Percentiles rank a stretch among this genome's conserved stretches.
Conservation (phyloP, 2,888 invertebrate genomes). For the Argyresthia albistria region DNA sequence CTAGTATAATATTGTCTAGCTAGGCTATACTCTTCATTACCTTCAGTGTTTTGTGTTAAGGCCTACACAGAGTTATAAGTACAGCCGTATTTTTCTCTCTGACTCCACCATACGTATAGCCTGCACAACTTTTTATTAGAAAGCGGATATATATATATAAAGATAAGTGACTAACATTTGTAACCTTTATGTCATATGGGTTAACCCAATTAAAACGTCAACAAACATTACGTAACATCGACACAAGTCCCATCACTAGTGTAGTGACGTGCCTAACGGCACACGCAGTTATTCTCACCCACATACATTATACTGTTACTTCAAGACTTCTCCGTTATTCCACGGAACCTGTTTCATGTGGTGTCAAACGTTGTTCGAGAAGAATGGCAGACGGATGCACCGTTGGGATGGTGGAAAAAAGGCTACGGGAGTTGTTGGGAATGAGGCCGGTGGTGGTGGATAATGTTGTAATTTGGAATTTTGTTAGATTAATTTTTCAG, state of each 20-base stretch:
- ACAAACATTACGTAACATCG: not conserved
- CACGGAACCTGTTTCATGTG: not conserved
- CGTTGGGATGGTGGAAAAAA: no score
- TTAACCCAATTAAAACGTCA: not conserved
- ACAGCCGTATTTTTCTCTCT: no score
- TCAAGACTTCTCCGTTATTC: slow-evolving; percentile 41
- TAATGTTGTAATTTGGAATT: not conserved
- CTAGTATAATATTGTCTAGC: no score
- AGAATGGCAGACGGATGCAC: not conserved
- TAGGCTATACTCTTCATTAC: no score
- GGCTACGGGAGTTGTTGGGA: no score
- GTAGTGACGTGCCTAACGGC: slow-evolving; percentile 55
- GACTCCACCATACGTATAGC: no score
- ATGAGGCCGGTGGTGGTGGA: no score
- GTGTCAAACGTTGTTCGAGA: not conserved
- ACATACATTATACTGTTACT: slow-evolving; percentile 64
- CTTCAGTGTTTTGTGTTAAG: no score
- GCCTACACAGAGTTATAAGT: no score
- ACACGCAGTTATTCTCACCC: slow-evolving; percentile 59
- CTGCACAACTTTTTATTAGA: no score
- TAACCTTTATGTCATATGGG: not conserved
- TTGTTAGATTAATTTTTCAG: not conserved
- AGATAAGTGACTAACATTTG: no score
- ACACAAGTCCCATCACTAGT: slow-evolving; percentile 26
- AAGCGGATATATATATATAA: no score